Evolutionary conservation across 2,113 vertebrate species (phyloP), one percentile per base, ranked within the genome.

Genomic region (Periophthalmodon schlosseri): DNA sequence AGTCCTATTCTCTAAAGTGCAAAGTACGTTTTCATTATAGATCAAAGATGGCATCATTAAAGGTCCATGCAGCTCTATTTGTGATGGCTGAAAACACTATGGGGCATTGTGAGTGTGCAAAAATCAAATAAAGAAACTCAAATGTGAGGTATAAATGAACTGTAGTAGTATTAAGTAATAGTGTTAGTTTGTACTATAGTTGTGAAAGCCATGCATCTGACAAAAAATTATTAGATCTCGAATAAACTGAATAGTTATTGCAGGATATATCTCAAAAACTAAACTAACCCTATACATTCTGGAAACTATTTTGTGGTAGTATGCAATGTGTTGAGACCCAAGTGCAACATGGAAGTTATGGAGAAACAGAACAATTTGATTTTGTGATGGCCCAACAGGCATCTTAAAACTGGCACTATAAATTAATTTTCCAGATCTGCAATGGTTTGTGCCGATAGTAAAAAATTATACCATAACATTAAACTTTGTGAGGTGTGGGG

Each of bases 1-100:
- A 2, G 18, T 16, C 58, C 20, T 44, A 50, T n/a, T 60, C 18
- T 24, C 24, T 44, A 44, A 44, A 68, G 18, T 28, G 6, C 24
- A 57, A 2, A 64, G 14, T 33, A 33, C 6, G 8, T 63, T 63
- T 63, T 63, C 16, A 63, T 63, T 63, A 18, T 63, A 34, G 28
- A 63, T 63, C 60, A 63, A 63, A 63, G 60, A 18, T 8, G 60
- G 28, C 60, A 63, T 63, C 24, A 63, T 63, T 34, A 63, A 63
- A 63, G 28, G 60, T 18, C 15, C 60, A 16, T 34, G 60, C 47
- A 49, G 60, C 60, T 63, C 28, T 24, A 33, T 63, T 63, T 63
- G 28, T 63, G 24, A 33, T 33, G 16, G 60, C 34, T 15, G 15
- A 63, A 34, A 24, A 34, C 24, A 34, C 13, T 63, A 63, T 63